A percentile compares a stretch with the other conserved stretches of the same genome.
Conservation (phyloP, 2,113 vertebrate genomes). For the Micronycteris hirsuta region DNA sequence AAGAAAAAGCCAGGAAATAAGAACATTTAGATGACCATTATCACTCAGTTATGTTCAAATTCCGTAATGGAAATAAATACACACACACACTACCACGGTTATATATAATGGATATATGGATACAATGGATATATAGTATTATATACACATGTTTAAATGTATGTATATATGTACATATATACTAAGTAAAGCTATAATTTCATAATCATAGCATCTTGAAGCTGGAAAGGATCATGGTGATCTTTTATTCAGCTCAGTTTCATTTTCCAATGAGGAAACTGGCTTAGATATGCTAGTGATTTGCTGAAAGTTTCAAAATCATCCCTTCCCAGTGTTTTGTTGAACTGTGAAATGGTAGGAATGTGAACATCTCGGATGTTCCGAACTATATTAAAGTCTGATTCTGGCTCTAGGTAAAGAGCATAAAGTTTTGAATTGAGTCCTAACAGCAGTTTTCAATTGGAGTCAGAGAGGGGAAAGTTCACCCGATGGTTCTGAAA, state of each 20-base stretch:
- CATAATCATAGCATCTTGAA: constrained; percentile 18
- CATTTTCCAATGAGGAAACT: neutral
- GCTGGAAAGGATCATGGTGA: neutral
- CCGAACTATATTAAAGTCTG: constrained; percentile 27
- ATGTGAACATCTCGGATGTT: neutral
- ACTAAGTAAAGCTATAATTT: neutral
- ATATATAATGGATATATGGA: neutral
- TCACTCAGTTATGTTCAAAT: neutral
- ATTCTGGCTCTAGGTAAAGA: neutral
- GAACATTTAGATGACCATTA: neutral
- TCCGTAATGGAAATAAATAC: neutral
- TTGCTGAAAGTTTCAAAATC: neutral
- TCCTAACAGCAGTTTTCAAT: neutral
- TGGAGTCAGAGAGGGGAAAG: neutral
- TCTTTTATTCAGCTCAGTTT: neutral
- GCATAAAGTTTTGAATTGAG: constrained; percentile 17
- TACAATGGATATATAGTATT: no score
- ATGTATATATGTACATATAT: neutral
- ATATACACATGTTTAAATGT: neutral
- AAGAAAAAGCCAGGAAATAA: neutral
- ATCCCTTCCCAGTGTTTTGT: neutral
- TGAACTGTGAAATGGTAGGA: neutral
- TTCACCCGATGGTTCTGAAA: neutral
- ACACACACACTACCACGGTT: neutral
- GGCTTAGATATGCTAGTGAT: neutral